Percentiles rank a stretch among this genome's conserved stretches.
Evolutionary conservation across 1,140 invertebrate genomes (phyloP).

Genomic region (Aricia agestis): DNA sequence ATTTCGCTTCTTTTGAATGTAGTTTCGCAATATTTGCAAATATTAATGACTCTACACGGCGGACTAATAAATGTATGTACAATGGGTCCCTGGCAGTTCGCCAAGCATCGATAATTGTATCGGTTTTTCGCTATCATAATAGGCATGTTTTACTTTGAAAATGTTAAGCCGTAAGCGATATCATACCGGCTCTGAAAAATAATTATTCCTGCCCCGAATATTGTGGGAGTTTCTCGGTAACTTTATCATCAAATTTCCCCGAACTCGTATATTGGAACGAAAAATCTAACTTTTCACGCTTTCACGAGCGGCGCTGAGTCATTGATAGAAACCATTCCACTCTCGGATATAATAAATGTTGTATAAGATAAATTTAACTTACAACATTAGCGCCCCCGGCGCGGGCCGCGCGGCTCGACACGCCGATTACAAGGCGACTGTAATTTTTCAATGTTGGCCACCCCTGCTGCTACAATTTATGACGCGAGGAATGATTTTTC

Average conservation of each 20-base stretch:
- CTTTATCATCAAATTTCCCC: background rate
- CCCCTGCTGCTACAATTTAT: conserved; percentile 59
- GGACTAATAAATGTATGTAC: background rate
- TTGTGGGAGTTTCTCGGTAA: background rate
- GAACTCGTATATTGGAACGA: background rate
- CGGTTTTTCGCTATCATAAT: background rate
- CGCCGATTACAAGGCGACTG: conserved; percentile 52
- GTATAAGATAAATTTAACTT: conserved; percentile 58
- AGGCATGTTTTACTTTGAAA: background rate
- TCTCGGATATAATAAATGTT: conserved; percentile 57
- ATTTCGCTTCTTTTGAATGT: background rate
- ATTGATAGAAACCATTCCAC: conserved; percentile 39
- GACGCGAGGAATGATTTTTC: conserved; percentile 61
- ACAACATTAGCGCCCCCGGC: conserved; percentile 53
- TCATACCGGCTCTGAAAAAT: background rate
- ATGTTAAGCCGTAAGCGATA: background rate
- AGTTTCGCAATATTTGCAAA: background rate
- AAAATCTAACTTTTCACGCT: conserved; percentile 21
- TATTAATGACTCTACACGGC: background rate
- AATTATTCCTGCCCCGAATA: background rate
- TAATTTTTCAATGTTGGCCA: conserved; percentile 58
- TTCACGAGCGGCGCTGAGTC: conserved; percentile 30
- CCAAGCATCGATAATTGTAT: background rate
- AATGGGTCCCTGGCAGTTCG: background rate
- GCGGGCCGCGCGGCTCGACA: conserved; percentile 37